Evolutionary conservation across 2,113 vertebrate species (phyloP), one percentile per base, ranked within the genome.

Genomic region (Sterrhoptilus dennistouni): DNA sequence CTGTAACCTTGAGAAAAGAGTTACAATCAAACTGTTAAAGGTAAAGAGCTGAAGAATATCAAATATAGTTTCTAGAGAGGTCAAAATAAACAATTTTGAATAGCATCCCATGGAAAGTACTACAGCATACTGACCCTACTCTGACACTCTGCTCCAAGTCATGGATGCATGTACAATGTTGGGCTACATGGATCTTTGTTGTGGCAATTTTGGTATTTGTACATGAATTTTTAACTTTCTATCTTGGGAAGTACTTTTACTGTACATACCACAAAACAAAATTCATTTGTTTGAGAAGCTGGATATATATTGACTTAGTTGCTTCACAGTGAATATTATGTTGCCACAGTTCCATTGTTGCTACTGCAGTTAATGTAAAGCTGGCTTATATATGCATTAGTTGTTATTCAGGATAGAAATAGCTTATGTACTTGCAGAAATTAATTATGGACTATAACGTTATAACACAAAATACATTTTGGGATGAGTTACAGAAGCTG

Each of bases 1-100:
- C 54, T 74, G 47, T 70, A 79, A 94, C 93, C 85, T 93, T 94
- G 87, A 65, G 13, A 71, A 91, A 88, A 77, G 29, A 83, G 50
- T 72, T 83, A 79, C 4, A 5, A 54, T 47, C 69, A 90, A 20
- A 60, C 29, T 59, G 35, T 35, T 72, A 38, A 79, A 94, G 52
- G 70, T 68, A 45, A 85, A 94, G 52, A 78, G 45, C 33, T 83
- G 59, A 50, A 88, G 63, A 86, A 74, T 74, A 76, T 54, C 1
- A 90, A 90, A 83, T 72, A 84, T 4, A 52, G 76, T 76, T 87
- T 85, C 28, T 63, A 83, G 61, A 69, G 16, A 70, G 36, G 53
- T 65, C 49, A 94, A 92, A 94, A 91, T 53, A 91, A 87, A 89
- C 14, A 66, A 5, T 65, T 93, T 83, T 72, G 42, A 59, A 70